A percentile compares a stretch with the other conserved stretches of the same genome.
Conservation (phyloP, 2,113 vertebrate genomes). For the Myodes glareolus region DNA sequence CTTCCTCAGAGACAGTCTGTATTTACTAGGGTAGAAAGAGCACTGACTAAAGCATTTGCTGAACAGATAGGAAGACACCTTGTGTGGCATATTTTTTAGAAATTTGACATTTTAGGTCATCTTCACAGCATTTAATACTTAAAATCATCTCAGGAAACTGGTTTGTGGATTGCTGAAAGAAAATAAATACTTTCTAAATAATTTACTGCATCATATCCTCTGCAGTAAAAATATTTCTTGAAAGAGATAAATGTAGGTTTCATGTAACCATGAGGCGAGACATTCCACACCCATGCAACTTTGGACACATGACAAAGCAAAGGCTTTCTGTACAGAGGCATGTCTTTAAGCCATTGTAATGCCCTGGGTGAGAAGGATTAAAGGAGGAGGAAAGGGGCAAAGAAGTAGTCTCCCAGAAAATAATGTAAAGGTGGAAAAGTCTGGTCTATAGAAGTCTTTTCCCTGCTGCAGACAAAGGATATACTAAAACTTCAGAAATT, state of each 20-base stretch:
- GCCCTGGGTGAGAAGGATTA: neutral
- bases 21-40: neutral
- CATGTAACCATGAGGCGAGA: neutral
- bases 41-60: neutral
- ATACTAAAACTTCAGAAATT: neutral
- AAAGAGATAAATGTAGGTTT: neutral
- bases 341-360: neutral
- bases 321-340: neutral
- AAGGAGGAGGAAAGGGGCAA: neutral
- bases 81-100: neutral
- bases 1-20: neutral
- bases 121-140: neutral
- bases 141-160: neutral
- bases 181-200: neutral
- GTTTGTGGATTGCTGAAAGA: neutral
- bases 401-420: neutral
- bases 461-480: neutral
- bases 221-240: neutral
- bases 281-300: fast-evolving
- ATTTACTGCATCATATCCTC: neutral
- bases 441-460: neutral
- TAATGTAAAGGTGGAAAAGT: neutral
- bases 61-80: too few relatives aligned
- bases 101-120: neutral
- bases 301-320: neutral